These are phyloP conservation scores for Amiota communis DNA, from an alignment of 2,888 invertebrate genomes.

Conservation along the genomic window DNA sequence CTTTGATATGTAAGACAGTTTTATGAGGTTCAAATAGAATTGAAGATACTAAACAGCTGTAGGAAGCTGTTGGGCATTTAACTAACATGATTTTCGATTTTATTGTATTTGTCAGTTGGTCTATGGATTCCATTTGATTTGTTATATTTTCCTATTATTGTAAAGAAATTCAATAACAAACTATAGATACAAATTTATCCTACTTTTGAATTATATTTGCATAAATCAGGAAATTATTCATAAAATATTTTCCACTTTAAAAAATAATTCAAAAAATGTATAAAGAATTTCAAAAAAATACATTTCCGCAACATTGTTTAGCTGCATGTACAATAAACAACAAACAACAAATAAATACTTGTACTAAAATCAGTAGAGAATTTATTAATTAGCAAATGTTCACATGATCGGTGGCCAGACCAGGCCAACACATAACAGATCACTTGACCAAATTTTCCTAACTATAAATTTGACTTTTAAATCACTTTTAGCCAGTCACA, in stretches of 20 bases:
- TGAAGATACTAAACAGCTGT: neutral
- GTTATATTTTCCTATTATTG: no score
- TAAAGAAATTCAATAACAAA: no score
- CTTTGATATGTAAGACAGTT: neutral
- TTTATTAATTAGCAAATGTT: constrained; percentile 24
- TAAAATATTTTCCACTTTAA: neutral
- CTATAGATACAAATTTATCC: no score
- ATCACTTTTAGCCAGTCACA: constrained; percentile 4
- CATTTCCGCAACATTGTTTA: neutral
- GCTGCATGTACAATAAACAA: no score
- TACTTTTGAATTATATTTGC: no score
- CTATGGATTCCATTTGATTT: neutral
- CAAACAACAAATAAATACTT: neutral
- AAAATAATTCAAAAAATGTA: neutral
- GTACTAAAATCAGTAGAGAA: neutral
- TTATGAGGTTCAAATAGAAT: neutral
- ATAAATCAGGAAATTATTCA: neutral
- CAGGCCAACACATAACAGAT: neutral
- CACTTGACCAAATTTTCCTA: constrained; percentile 19
- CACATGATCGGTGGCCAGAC: no score
- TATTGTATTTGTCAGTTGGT: neutral
- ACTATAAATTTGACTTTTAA: neutral
- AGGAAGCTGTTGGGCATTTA: constrained; percentile 10
- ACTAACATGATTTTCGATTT: constrained; percentile 1
- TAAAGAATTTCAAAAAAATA: neutral